Evolutionary conservation across 2,888 invertebrate genomes (phyloP).

Genomic region (Metopia argyrocephala): DNA sequence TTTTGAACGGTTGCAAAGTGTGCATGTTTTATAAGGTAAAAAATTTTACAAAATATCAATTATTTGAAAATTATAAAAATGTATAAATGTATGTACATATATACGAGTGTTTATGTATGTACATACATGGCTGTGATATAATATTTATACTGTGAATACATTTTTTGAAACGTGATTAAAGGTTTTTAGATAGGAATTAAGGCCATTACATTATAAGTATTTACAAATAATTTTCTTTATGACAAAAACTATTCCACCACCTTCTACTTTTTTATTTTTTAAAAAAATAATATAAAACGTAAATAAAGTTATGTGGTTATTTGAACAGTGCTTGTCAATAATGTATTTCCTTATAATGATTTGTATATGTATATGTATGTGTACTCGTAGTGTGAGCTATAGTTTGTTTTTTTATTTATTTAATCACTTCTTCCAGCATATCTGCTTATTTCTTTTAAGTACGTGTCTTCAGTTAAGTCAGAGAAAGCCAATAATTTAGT

Average conservation of each 20-base stretch:
- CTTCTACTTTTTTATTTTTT: slow-evolving; percentile 14
- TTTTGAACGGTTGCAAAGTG: too few relatives aligned
- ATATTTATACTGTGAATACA: slow-evolving; percentile 6
- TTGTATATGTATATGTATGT: slow-evolving; percentile 30
- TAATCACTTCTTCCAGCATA: too few relatives aligned
- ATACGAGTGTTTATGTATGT: too few relatives aligned
- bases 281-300: background rate
- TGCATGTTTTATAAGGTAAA: too few relatives aligned
- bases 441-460: slow-evolving; percentile 55
- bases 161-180: slow-evolving; percentile 34
- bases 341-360: slow-evolving; percentile 72
- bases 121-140: too few relatives aligned
- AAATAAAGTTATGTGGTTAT: slow-evolving; percentile 6
- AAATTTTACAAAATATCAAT: too few relatives aligned
- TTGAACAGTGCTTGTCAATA: slow-evolving; percentile 70
- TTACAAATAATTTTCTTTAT: background rate
- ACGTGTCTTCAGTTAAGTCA: slow-evolving; percentile 66
- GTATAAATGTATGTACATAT: too few relatives aligned
- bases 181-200: slow-evolving; percentile 12
- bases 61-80: too few relatives aligned
- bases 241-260: slow-evolving; percentile 5
- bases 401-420: slow-evolving; percentile 13
- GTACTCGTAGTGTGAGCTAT: background rate
- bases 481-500: slow-evolving; percentile 75
- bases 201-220: slow-evolving; percentile 31